A percentile compares a stretch with the other conserved stretches of the same genome.
phyloP scores from a whole-genome alignment of 2,888 invertebrate species.

The Nineta flava region DNA sequence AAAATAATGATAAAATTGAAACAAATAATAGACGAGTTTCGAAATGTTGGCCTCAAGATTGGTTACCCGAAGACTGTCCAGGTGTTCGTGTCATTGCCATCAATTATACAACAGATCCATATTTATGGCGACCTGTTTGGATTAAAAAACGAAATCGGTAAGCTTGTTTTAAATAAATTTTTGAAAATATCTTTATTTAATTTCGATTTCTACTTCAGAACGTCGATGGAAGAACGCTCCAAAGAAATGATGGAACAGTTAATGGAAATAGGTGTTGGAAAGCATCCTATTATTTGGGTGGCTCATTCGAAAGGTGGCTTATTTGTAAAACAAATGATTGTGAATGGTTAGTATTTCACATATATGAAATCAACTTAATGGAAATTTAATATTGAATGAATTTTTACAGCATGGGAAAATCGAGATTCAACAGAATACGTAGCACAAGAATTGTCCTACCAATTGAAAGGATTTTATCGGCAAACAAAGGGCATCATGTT shows the following conservation, averaged over 20 bases:
- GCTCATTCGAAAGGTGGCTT: conserved; percentile 78
- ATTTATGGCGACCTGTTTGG: conserved; percentile 64
- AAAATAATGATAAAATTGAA: not conserved
- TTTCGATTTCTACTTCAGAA: conserved; percentile 26
- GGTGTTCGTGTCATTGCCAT: conserved; percentile 62
- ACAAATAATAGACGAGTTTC: conserved; percentile 30
- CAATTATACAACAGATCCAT: conserved; percentile 67
- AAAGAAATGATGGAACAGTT: conserved; percentile 53
- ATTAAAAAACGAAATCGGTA: conserved; percentile 46
- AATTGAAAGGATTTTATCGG: conserved; percentile 23
- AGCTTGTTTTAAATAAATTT: conserved; percentile 9
- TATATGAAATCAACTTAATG: not conserved
- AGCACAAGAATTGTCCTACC: not conserved
- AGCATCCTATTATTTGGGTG: conserved; percentile 69
- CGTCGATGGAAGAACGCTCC: conserved; percentile 47
- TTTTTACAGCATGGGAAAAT: conserved; percentile 5
- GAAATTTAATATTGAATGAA: not conserved
- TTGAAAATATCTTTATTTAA: not conserved
- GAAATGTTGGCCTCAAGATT: conserved; percentile 72
- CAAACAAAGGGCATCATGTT: conserved; percentile 55
- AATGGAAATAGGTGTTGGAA: conserved; percentile 50
- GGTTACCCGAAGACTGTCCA: conserved; percentile 66
- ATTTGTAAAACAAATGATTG: conserved; percentile 68
- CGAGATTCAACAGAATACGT: not conserved
- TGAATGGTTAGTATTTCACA: conserved; percentile 39